Percentiles rank a stretch among this genome's conserved stretches.
Evolutionary conservation across 2,113 vertebrate genomes (phyloP).

Genomic region (Engystomops pustulosus): DNA sequence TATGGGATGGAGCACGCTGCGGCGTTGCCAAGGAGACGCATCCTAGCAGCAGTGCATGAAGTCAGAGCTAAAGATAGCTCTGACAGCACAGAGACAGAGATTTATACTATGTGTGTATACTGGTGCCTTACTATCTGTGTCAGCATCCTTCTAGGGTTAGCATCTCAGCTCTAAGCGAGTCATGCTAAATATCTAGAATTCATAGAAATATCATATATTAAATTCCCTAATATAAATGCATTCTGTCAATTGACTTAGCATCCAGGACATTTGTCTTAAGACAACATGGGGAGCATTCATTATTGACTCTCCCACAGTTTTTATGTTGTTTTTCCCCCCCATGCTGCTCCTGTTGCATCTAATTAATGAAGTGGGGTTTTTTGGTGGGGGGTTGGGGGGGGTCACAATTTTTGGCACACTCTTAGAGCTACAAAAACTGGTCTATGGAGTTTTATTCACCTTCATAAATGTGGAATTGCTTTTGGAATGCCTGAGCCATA

Average conservation of each 20-base stretch:
- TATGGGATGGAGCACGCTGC: slow-evolving; percentile 60
- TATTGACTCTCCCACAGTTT: too few species aligned
- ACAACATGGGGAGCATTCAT: too few species aligned
- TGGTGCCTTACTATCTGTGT: slow-evolving; percentile 23
- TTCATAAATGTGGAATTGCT: too few species aligned
- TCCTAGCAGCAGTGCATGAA: slow-evolving; percentile 62
- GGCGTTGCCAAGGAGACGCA: slow-evolving; percentile 61
- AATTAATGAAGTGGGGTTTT: too few species aligned
- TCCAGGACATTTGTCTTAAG: neutral
- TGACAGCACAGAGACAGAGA: slow-evolving; percentile 60
- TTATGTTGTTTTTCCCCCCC: too few species aligned
- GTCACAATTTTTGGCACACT: too few species aligned
- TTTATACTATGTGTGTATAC: slow-evolving; percentile 17
- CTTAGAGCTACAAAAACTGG: too few species aligned
- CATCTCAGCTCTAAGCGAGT: neutral
- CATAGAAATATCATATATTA: too few species aligned
- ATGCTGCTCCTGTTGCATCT: too few species aligned
- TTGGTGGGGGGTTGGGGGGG: too few species aligned
- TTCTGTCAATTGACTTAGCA: neutral
- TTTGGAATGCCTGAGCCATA: too few species aligned
- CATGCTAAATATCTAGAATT: neutral
- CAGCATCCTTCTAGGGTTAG: slow-evolving; percentile 7
- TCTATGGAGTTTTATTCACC: too few species aligned
- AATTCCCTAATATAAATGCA: neutral
- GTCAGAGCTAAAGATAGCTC: slow-evolving; percentile 65